Evolutionary conservation across 2,888 invertebrate genomes (phyloP).

Genomic region (Crematogaster levior): DNA sequence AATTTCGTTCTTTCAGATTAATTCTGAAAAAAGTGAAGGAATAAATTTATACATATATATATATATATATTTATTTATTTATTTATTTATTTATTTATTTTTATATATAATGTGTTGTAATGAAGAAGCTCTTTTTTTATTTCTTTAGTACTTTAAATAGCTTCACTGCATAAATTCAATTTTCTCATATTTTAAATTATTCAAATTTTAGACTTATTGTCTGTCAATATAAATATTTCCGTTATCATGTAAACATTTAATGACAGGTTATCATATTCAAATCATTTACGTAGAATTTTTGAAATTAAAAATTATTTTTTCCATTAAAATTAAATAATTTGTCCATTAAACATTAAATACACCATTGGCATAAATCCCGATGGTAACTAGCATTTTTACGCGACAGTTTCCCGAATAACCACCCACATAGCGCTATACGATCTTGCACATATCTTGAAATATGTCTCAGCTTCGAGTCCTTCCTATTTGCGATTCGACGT

Average conservation of each 20-base stretch:
- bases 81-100: too few relatives aligned
- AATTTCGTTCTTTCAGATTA: not conserved
- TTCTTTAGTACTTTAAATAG: not conserved
- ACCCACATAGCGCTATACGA: not conserved
- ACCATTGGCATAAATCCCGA: not conserved
- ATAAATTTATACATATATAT: too few relatives aligned
- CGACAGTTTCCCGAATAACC: slow-evolving; percentile 16
- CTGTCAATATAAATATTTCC: not conserved
- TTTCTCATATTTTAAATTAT: slow-evolving; percentile 2
- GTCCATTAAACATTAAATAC: not conserved
- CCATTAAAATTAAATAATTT: not conserved
- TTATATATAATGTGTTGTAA: too few relatives aligned
- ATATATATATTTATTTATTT: too few relatives aligned
- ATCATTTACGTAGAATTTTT: not conserved
- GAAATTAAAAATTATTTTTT: too few relatives aligned
- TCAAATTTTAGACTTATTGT: not conserved
- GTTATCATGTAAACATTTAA: not conserved
- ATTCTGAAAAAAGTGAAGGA: not conserved
- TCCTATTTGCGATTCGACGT: slow-evolving; percentile 8
- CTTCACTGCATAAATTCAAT: not conserved
- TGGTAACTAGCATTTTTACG: slow-evolving; percentile 18
- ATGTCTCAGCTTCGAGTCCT: not conserved
- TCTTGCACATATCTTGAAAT: slow-evolving; percentile 1
- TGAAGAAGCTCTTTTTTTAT: not conserved
- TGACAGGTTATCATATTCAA: not conserved